Base-by-base conservation (phyloP, 2,113 vertebrate genomes). In the Rhegmatorhina hoffmannsi region DNA sequence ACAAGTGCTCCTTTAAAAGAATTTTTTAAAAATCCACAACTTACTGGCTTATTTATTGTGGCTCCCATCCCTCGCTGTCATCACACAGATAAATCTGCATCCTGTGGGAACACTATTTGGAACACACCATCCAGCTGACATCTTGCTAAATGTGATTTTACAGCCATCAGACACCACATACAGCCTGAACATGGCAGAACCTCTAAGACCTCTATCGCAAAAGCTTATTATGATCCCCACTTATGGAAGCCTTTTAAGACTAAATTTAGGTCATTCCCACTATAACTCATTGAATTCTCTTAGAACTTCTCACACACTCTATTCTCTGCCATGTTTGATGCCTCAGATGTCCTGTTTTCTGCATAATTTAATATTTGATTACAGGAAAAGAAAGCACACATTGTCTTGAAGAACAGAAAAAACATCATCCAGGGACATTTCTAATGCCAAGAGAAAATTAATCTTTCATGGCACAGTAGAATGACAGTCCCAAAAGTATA, bases 361-460 rank as follows among this genome's bases (percentile, higher is more conserved):
- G 75, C 85, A 85, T 60, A 90, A 85, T 76, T 93, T 93, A 87
- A 19, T 79, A 85, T 72, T 64, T 88, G 38, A 86, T 82, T 79
- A 47, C 47, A 44, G 34, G 59, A 76, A 68, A 79, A 88, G 62
- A 90, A 94, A 93, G 52, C 62, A 79, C 31, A 55, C 10, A 19
- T 40, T 90, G 66, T 85, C 79, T 56, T 76, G 34, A 83, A 84
- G 60, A 90, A 83, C 25, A 79, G 33, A 75, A 92, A 88, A 87
- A 49, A 2, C 17, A 82, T 38, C 3, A 64, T 23, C 83, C 62
- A 73, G n/a, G 53, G 53, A 62, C 80, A 86, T 85, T 82, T 90
- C 12, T 60, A 80, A 76, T 31, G 44, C 44, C 58, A 87, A 47
- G 19, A 85, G 29, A 79, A 92, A 90, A 90, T 86, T 64, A 90